phyloP scores from a whole-genome alignment of 2,888 invertebrate species.

The Opisthograptis luteolata region DNA sequence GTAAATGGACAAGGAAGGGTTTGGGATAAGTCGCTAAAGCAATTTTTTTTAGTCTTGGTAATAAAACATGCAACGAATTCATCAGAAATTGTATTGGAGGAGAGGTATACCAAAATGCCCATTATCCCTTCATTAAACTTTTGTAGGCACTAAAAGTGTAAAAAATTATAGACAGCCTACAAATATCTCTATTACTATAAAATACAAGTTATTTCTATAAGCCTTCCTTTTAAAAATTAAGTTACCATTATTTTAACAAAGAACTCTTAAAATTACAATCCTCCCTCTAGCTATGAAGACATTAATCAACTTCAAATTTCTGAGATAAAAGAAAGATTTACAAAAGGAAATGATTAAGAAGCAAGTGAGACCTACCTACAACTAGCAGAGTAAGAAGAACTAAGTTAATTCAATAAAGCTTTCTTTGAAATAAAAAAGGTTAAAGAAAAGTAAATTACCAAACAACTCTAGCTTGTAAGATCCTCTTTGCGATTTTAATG shows the following conservation, averaged over 20 bases:
- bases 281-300: neutral
- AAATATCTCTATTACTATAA: too few species aligned
- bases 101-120: too few species aligned
- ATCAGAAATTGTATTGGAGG: too few species aligned
- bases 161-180: too few species aligned
- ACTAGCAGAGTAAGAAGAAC: neutral
- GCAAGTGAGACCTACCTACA: neutral
- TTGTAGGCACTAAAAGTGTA: too few species aligned
- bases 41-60: too few species aligned
- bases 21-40: too few species aligned
- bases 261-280: neutral
- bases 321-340: neutral
- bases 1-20: too few species aligned
- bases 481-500: conserved; percentile 15
- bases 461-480: conserved; percentile 2
- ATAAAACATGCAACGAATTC: too few species aligned
- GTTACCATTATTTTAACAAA: neutral
- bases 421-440: conserved; percentile 1
- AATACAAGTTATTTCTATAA: too few species aligned
- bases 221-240: neutral
- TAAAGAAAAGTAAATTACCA: conserved; percentile 6
- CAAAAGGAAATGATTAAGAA: conserved; percentile 1
- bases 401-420: conserved; percentile 11
- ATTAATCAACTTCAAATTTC: neutral
- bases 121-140: too few species aligned